Conservation (phyloP, 1,140 invertebrate genomes). For the Anthonomus grandis region DNA sequence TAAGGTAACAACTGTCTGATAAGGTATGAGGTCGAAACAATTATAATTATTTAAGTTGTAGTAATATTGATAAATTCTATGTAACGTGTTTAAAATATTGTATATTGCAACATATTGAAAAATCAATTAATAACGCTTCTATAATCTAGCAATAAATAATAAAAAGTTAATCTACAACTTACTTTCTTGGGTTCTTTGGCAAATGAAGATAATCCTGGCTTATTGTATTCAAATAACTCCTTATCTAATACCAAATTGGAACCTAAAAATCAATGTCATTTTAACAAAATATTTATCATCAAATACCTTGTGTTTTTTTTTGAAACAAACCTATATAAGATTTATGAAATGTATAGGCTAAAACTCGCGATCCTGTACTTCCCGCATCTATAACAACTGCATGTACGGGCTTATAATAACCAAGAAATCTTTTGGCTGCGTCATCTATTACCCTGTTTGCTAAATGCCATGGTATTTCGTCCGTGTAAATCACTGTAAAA, state of each 20-base stretch:
- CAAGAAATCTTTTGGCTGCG: slow-evolving; percentile 59
- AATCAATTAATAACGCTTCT: no score
- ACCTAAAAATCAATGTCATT: slow-evolving; percentile 48
- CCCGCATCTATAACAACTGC: slow-evolving; percentile 96
- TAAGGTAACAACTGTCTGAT: no score
- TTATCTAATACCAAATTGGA: slow-evolving; percentile 69
- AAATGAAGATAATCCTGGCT: slow-evolving; percentile 86
- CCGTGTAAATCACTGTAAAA: slow-evolving; percentile 44
- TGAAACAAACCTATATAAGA: slow-evolving; percentile 58
- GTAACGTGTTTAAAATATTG: no score
- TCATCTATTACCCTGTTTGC: slow-evolving; percentile 56
- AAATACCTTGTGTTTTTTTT: not conserved
- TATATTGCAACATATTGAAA: no score
- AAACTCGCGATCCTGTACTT: slow-evolving; percentile 87
- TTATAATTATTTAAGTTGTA: no score
- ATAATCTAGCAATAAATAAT: no score
- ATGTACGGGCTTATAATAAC: slow-evolving; percentile 72
- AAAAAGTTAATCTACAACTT: no score
- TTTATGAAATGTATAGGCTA: slow-evolving; percentile 85
- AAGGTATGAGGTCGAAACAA: no score
- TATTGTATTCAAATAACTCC: slow-evolving; percentile 79
- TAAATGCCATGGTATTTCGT: slow-evolving; percentile 47
- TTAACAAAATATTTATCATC: not conserved
- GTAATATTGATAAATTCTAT: no score
- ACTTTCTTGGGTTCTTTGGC: slow-evolving; percentile 72